A percentile compares a stretch with the other conserved stretches of the same genome.
Evolutionary conservation across 2,888 invertebrate genomes (phyloP).

Genomic region (Trypoxylon attenuatum): DNA sequence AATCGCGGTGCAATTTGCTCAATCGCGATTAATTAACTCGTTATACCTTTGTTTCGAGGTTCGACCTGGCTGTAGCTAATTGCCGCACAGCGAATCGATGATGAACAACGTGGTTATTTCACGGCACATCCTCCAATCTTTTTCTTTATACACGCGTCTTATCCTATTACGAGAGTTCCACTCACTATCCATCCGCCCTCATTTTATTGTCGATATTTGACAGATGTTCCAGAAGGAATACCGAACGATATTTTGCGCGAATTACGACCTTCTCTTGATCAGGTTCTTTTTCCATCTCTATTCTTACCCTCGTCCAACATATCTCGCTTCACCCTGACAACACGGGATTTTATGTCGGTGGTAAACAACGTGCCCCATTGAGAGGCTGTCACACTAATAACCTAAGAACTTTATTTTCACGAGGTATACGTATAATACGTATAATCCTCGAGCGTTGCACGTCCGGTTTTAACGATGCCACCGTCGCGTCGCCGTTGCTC

Average conservation of each 20-base stretch:
- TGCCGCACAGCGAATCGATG: slow-evolving; percentile 13
- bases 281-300: too few species aligned
- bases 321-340: too few species aligned
- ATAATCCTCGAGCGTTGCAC: too few species aligned
- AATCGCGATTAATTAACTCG: slow-evolving; percentile 40
- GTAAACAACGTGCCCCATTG: too few species aligned
- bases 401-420: too few species aligned
- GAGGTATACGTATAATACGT: too few species aligned
- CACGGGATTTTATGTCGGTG: too few species aligned
- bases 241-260: neutral
- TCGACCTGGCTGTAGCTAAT: slow-evolving; percentile 4
- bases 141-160: neutral
- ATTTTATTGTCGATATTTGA: neutral
- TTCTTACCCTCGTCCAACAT: too few species aligned
- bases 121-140: too few species aligned
- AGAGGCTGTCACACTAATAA: too few species aligned
- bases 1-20: slow-evolving; percentile 26
- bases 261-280: neutral
- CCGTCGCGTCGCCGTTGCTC: neutral
- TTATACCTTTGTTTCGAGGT: slow-evolving; percentile 16
- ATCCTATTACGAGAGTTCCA: slow-evolving; percentile 1
- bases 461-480: too few species aligned
- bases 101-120: neutral
- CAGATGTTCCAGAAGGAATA: too few species aligned
- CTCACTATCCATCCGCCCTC: neutral